phyloP scores from a whole-genome alignment of 2,113 vertebrate species.

The Brachyhypopomus occidentalis region DNA sequence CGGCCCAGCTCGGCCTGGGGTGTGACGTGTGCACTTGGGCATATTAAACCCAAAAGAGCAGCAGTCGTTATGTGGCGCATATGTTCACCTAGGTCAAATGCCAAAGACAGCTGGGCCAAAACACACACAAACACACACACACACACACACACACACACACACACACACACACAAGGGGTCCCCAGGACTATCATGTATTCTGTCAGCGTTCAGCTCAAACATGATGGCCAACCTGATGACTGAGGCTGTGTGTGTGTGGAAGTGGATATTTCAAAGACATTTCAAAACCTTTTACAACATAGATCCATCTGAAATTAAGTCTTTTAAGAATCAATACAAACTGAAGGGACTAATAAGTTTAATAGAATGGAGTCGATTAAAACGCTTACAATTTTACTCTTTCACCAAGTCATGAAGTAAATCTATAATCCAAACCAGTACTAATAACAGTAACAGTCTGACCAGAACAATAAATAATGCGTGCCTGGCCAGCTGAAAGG shows the following conservation, averaged over 20 bases:
- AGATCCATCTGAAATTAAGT: too few species aligned
- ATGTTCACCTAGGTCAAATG: slow-evolving; percentile 48
- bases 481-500: too few species aligned
- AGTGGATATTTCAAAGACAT: not conserved
- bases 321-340: too few species aligned
- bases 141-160: too few species aligned
- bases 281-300: too few species aligned
- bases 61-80: slow-evolving; percentile 28
- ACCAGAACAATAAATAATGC: too few species aligned
- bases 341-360: too few species aligned
- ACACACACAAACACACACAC: slow-evolving; percentile 23
- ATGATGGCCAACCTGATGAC: slow-evolving; percentile 28
- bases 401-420: too few species aligned
- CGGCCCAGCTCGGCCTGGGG: not conserved
- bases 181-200: slow-evolving; percentile 22
- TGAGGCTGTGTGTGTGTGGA: not conserved
- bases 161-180: slow-evolving; percentile 21
- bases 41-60: slow-evolving; percentile 34
- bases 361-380: too few species aligned
- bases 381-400: too few species aligned
- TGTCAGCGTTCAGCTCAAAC: slow-evolving; percentile 20
- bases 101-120: slow-evolving; percentile 50
- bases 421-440: too few species aligned
- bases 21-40: slow-evolving; percentile 20
- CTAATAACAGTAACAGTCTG: too few species aligned